Evolutionary conservation across 2,888 invertebrate genomes (phyloP).

Genomic region (Microctonus aethiopoides): DNA sequence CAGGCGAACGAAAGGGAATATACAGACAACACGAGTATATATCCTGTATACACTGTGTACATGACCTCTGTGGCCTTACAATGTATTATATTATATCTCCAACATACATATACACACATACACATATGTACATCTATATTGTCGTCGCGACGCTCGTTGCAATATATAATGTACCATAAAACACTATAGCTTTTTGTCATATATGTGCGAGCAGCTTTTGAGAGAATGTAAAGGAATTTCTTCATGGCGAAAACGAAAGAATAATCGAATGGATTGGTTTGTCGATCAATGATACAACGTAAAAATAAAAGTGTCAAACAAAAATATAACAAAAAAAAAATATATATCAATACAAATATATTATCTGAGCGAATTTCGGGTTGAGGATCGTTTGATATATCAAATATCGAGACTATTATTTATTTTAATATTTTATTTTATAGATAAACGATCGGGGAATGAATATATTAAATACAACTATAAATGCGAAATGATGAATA

Average conservation of each 20-base stretch:
- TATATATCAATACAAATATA: no score
- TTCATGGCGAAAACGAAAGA: slow-evolving; percentile 9
- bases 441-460: no score
- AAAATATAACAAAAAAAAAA: no score
- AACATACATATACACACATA: background rate
- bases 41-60: background rate
- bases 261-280: slow-evolving; percentile 9
- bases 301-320: background rate
- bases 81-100: background rate
- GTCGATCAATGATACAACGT: background rate
- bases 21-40: background rate
- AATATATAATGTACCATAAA: background rate
- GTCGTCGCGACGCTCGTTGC: background rate
- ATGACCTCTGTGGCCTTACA: background rate
- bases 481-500: no score
- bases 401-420: no score
- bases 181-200: background rate
- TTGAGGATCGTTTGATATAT: no score
- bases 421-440: no score
- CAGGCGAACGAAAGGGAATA: background rate
- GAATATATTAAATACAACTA: no score
- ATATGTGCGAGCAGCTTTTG: background rate
- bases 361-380: no score
- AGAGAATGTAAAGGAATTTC: background rate
- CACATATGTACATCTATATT: no score